Percentiles rank a stretch among this genome's conserved stretches.
Conservation (phyloP, 2,113 vertebrate species). For the Oophaga pumilio region DNA sequence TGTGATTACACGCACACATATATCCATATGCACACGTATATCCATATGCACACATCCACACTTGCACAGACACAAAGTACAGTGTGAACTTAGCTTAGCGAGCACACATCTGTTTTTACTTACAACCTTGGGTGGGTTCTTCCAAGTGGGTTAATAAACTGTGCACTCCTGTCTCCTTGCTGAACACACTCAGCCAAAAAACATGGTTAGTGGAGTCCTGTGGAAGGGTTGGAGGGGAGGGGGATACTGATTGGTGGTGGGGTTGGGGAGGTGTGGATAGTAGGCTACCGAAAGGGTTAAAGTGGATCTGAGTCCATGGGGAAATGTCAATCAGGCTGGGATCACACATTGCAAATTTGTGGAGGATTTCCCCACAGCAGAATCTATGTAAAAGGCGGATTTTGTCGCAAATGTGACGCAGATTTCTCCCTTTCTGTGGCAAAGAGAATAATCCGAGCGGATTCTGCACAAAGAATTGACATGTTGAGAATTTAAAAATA, state of each 20-base stretch:
- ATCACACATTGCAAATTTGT: too few relatives aligned
- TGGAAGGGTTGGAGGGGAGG: neutral
- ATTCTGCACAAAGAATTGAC: too few relatives aligned
- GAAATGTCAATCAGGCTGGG: neutral
- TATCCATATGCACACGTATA: neutral
- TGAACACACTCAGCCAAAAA: constrained; percentile 8
- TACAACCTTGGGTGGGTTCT: constrained; percentile 47
- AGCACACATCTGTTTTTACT: constrained; percentile 41
- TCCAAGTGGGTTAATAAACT: constrained; percentile 34
- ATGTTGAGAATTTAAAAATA: too few relatives aligned
- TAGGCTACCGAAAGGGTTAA: neutral
- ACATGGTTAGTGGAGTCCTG: neutral
- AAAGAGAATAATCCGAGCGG: too few relatives aligned
- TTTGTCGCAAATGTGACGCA: too few relatives aligned
- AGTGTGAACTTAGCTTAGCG: neutral
- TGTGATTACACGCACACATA: constrained; percentile 59
- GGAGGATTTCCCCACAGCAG: too few relatives aligned
- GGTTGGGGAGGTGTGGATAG: neutral
- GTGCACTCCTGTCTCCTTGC: neutral
- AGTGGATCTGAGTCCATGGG: neutral
- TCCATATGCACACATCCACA: neutral
- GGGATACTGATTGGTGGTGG: neutral
- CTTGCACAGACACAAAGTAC: constrained; percentile 50
- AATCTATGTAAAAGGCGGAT: too few relatives aligned
- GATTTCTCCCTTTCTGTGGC: too few relatives aligned